Base-by-base conservation (phyloP, 2,113 vertebrate genomes). In the Tetrao urogallus region DNA sequence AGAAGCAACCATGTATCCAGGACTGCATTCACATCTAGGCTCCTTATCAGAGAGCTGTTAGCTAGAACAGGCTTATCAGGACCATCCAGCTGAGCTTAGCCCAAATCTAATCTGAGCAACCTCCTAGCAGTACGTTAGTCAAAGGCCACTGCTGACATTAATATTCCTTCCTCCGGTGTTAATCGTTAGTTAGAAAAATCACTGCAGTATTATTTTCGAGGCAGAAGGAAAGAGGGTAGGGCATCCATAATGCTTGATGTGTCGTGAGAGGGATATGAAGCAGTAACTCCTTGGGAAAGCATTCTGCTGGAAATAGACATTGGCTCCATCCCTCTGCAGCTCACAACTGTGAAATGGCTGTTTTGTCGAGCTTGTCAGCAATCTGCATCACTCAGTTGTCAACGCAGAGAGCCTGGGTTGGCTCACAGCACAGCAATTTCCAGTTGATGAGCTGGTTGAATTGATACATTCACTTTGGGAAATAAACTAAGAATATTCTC, bases 11-110 rank as follows among this genome's bases (percentile, higher is more conserved):
- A 32, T 18, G 30, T 71, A 38, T 77, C 25, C 38, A n/a, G 13
- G 43, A 16, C 56, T 88, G 38, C 47, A 50, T 91, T 95, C 58
- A 70, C 45, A 54, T 40, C 47, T 91, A 0, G 0, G 36, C 63
- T 78, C 30, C 9, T 88, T 89, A 69, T 60, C 72, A 89, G 50
- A 3, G 2, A 73, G 21, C 40, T 76, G 19, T 80, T 54, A 48
- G 27, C 50, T 63, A 61, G 77, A 82, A 60, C 5, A 28, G 45
- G 19, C 24, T 73, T 83, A 81, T 18, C 60, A 77, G 56, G 38
- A 82, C 22, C 75, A 92, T 50, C 64, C 94, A 94, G 67, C 74
- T 47, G 84, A 91, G 81, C 45, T 92, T 66, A 73, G 78, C 28
- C 48, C 48, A 34, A 66, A 36, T 24, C 13, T 40, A 60, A 78